A percentile compares a stretch with the other conserved stretches of the same genome.
Conservation (phyloP, 1,140 invertebrate species). For the fruit fly (Drosophila melanogaster) region Release_6_plus_ISO1_MT NT_033779.5:12209501-12210000, state of each 20-base stretch:
- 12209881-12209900: constrained; percentile 90
- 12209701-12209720: constrained; percentile 91
- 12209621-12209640: constrained; percentile 89
- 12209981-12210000: no score
- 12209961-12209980: neutral
- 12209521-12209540: constrained; percentile 86
- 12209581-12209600: constrained; percentile 91
- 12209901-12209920: neutral
- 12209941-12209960: constrained; percentile 3
- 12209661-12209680: constrained; percentile 86
- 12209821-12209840: constrained; percentile 89
- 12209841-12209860: constrained; percentile 93
- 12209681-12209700: constrained; percentile 88
- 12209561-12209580: constrained; percentile 94
- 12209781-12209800: constrained; percentile 88
- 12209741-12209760: constrained; percentile 96
- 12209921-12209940: no score
- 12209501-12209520: constrained; percentile 85
- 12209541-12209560: constrained; percentile 89
- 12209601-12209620: constrained; percentile 87
- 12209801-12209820: constrained; percentile 92
- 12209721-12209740: constrained; percentile 94
- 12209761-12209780: constrained; percentile 92
- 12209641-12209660: constrained; percentile 89
- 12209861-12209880: constrained; percentile 96